phyloP scores from a whole-genome alignment of 2,888 invertebrate species.

The Nomada goodeniana region DNA sequence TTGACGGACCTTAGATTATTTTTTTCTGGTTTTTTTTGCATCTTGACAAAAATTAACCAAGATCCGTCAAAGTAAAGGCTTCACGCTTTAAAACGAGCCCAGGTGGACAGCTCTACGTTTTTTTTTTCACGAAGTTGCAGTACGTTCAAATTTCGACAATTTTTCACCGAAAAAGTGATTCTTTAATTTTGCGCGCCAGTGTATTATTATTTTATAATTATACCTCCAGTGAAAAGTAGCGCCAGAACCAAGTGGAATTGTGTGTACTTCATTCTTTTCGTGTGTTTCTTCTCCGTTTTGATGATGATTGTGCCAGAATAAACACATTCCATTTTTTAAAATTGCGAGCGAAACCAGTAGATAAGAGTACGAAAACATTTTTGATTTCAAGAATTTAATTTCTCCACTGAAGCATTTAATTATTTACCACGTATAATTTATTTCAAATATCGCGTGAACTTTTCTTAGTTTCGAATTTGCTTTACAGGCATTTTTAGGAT shows the following conservation, averaged over 20 bases:
- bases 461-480: not conserved
- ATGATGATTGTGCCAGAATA: slow-evolving; percentile 34
- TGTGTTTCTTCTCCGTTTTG: slow-evolving; percentile 2
- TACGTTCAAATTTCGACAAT: not conserved
- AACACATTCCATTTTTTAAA: slow-evolving; percentile 23
- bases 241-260: slow-evolving; percentile 80
- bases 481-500: not conserved
- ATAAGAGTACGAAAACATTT: slow-evolving; percentile 24
- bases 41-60: no score
- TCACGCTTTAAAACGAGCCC: no score
- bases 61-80: no score
- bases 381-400: not conserved
- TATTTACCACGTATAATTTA: not conserved
- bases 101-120: no score
- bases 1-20: no score
- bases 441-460: not conserved
- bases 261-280: slow-evolving; percentile 68
- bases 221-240: slow-evolving; percentile 82
- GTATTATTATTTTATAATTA: not conserved
- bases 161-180: not conserved
- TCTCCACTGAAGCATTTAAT: not conserved
- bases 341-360: slow-evolving; percentile 33
- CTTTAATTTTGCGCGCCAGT: no score
- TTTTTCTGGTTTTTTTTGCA: no score
- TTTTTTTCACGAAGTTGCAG: no score